Base-by-base conservation (phyloP, 2,113 vertebrate species). In the Triplophysa rosa region DNA sequence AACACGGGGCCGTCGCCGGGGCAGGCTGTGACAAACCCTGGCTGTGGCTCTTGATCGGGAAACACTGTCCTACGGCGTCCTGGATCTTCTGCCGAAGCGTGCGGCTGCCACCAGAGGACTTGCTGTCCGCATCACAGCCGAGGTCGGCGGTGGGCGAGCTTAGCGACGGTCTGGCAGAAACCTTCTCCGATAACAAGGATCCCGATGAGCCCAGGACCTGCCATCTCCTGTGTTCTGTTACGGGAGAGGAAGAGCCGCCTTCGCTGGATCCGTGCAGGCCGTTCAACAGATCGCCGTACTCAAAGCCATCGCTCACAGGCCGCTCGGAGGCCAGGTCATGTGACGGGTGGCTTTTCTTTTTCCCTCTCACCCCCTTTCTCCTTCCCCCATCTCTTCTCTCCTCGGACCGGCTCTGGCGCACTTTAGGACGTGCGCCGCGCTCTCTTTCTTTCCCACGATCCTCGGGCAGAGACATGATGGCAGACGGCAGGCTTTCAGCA, bases 31-130 rank as follows among this genome's bases (percentile, higher is more conserved):
- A 64, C 16, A 80, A 45, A 62, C 16, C 0, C 84, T 83, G 5
- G 73, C 77, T 86, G 73, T 91, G 87, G 1, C 90, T 90, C 78
- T 93, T 93, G 86, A 94, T 91, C 2, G 94, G 94, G 79, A 95
- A 95, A 83, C 94, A 95, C 80, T 95, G 94, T 5, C 94, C 94
- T 84, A 95, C 91, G 0, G 93, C 94, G 6, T 94, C 94, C 84
- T 94, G 93, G 78, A 95, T 93, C 87, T 93, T 94, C 86, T 95
- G 93, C 58, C 93, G 89, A 29, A 94, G 85, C 37, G 93, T 92
- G 19, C 93, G 91, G 54, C 88, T 89, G 71, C 88, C 86, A 65
- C 84, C 88, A 0, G 87, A 88, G 8, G 88, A 86, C 80, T 89
- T 90, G 79, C 86, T 75, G 19, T 90, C 89, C 2, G 83, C 76